Base-by-base conservation (phyloP, 64 coral and sea anemone genomes). In the Stichodactyla helianthus region DNA sequence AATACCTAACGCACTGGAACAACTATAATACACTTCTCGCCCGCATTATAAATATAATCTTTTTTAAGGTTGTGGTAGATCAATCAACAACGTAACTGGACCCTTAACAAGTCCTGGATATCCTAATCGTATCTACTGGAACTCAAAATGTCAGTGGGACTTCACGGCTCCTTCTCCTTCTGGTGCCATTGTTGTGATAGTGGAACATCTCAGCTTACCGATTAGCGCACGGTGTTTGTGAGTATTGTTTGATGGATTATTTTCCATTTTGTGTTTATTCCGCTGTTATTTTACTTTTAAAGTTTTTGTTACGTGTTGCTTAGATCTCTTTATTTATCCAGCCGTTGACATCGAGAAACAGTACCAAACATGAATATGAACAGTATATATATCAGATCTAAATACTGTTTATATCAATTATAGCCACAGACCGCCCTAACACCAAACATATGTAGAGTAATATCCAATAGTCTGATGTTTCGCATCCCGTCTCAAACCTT, bases 111-210 rank as follows among this genome's bases (percentile, higher is more conserved):
- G 68, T 12, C 68, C 68, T 71, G 68, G 68, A 71, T 71, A 71
- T 7, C 68, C 68, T 11, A 25, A n/a, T 2, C 68, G 68, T 71
- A 71, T 71, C 27, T 71, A 71, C 68, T 71, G 68, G 68, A 4
- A 71, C 10, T 71, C 68, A 0, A 71, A 71, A 71, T 71, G 68
- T 71, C 68, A 71, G 68, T 71, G 68, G 68, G 27, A 71, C 11
- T 71, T 71, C 25, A 71, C 68, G 10, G 68, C 68, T 71, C 68
- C 68, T 71, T 71, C 68, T 71, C 23, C 68, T 26, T 71, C 68
- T 28, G 68, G 68, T 28, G 68, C 10, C 25, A 71, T 71, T 71
- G 68, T 71, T 10, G 68, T 71, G 12, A 71, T 71, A 10, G 68
- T 71, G 6, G 68, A 71, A 71, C 68, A 71, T 22, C 68, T 71